phyloP scores from a whole-genome alignment of 2,113 vertebrate genomes.

The Pogonocichla stellata region DNA sequence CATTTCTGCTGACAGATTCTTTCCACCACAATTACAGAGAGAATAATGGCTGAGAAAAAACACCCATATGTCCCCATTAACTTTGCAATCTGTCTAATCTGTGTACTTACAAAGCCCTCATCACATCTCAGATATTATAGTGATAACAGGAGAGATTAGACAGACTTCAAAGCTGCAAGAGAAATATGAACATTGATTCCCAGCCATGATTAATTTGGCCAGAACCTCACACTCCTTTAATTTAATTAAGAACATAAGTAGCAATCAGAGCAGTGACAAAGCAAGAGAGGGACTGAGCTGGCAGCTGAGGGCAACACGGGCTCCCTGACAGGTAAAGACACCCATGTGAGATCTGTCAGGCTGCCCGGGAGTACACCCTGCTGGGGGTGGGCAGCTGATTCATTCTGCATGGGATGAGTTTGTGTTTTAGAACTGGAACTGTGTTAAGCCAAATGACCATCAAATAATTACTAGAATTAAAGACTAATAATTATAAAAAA shows the following conservation, averaged over 20 bases:
- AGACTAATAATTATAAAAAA: background rate
- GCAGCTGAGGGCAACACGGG: background rate
- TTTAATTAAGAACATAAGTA: conserved; percentile 37
- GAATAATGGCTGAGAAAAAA: conserved; percentile 54
- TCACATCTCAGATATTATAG: conserved; percentile 26
- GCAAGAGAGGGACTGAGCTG: background rate
- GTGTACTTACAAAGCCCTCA: conserved; percentile 28
- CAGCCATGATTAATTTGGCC: conserved; percentile 30
- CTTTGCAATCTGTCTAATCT: conserved; percentile 58
- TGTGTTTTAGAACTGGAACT: background rate
- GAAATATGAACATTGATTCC: background rate
- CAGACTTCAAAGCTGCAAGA: conserved; percentile 43
- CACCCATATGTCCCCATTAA: conserved; percentile 60
- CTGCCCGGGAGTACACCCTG: background rate
- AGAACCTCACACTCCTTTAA: conserved; percentile 27
- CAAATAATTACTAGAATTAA: background rate
- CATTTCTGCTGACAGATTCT: conserved; percentile 61
- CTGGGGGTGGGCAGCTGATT: background rate
- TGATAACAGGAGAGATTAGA: conserved; percentile 20
- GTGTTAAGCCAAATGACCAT: background rate
- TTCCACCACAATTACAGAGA: conserved; percentile 59
- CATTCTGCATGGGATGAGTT: background rate
- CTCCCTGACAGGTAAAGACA: background rate
- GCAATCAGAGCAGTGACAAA: background rate
- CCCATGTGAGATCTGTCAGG: background rate